Conservation (phyloP, 2,797 vertebrate species). For the Anguilla marmorata region DNA sequence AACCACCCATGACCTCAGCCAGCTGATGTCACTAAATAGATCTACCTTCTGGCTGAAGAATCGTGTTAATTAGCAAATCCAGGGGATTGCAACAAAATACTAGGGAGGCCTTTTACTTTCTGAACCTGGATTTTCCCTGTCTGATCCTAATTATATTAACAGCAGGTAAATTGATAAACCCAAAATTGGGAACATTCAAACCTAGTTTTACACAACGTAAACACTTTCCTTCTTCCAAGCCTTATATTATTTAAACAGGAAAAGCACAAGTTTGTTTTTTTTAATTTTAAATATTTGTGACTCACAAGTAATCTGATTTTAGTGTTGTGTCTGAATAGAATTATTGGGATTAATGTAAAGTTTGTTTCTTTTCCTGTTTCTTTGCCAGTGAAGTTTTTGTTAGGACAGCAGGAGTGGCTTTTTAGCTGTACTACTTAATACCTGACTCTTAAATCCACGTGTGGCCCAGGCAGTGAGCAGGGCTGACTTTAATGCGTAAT, state of each 20-base stretch:
- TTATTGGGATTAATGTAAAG: conserved; percentile 31
- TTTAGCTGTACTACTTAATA: neutral
- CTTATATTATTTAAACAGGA: too few species aligned
- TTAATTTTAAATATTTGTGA: too few species aligned
- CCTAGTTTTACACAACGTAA: neutral
- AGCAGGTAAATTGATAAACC: neutral
- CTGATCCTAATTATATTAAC: neutral
- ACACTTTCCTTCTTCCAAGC: neutral
- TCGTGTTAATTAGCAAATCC: too few species aligned
- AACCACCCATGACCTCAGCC: too few species aligned
- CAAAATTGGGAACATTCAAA: neutral
- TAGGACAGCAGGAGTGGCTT: neutral
- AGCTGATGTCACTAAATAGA: too few species aligned
- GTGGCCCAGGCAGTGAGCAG: neutral
- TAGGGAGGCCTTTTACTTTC: too few species aligned
- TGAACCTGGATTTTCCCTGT: neutral
- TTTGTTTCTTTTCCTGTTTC: conserved; percentile 56
- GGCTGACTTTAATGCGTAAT: neutral
- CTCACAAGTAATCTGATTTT: neutral
- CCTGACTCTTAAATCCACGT: neutral
- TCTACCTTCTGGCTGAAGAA: too few species aligned
- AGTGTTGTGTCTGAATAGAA: neutral
- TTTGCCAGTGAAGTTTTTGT: conserved; percentile 50
- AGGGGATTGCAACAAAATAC: too few species aligned
- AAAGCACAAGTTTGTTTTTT: too few species aligned